A percentile compares a stretch with the other conserved stretches of the same genome.
These are phyloP conservation scores for Cybosia mesomella DNA, from an alignment of 2,888 invertebrate species.

Conservation along the genomic window DNA sequence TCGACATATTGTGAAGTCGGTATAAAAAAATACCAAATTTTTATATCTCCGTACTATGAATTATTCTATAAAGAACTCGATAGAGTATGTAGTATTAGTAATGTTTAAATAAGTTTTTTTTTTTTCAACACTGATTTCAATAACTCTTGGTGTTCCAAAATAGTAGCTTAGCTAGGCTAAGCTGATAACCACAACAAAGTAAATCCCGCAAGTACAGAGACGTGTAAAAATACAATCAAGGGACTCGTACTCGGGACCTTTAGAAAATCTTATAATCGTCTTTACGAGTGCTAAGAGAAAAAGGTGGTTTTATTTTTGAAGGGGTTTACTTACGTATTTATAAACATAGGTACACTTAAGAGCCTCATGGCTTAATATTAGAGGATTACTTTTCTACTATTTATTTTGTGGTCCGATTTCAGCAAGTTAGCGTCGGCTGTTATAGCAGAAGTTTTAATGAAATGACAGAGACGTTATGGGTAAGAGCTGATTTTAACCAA, in stretches of 20 bases:
- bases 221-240: constrained; percentile 13
- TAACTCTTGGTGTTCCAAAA: neutral
- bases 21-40: too few relatives aligned
- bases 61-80: too few relatives aligned
- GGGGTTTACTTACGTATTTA: constrained; percentile 7
- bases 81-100: neutral
- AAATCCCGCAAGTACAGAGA: neutral
- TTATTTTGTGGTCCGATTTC: neutral
- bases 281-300: constrained; percentile 11
- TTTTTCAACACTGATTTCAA: neutral
- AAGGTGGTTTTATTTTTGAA: constrained; percentile 14
- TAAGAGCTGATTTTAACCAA: neutral
- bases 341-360: constrained; percentile 12
- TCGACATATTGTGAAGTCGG: too few relatives aligned
- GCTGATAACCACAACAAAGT: neutral
- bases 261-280: constrained; percentile 15
- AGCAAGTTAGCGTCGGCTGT: neutral
- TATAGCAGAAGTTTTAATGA: neutral
- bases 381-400: neutral
- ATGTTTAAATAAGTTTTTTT: neutral
- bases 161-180: neutral
- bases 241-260: constrained; percentile 4
- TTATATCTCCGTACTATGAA: too few relatives aligned
- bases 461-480: neutral
- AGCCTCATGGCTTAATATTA: neutral